phyloP scores from a whole-genome alignment of 2,888 invertebrate species.

The Neoascia interrupta region DNA sequence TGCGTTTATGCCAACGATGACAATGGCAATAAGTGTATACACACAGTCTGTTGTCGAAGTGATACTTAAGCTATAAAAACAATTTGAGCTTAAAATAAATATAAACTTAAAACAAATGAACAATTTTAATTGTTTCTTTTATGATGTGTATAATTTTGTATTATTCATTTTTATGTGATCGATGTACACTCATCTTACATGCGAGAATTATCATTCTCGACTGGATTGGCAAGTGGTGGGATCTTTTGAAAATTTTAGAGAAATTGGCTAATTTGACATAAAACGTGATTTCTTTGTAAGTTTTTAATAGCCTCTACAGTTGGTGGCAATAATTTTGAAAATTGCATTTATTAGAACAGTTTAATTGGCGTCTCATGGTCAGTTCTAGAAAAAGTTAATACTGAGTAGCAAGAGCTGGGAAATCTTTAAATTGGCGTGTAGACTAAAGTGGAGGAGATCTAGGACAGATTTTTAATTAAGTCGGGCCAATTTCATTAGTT shows the following conservation, averaged over 20 bases:
- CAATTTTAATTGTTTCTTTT: conserved; percentile 50
- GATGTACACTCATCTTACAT: conserved; percentile 29
- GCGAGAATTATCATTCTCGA: background rate
- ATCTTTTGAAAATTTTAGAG: background rate
- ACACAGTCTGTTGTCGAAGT: conserved; percentile 23
- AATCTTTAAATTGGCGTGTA: background rate
- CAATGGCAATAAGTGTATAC: background rate
- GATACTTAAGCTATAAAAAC: conserved; percentile 36
- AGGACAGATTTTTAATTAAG: too few relatives aligned
- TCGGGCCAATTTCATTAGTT: too few relatives aligned
- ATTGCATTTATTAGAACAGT: too few relatives aligned
- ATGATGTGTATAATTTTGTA: conserved; percentile 30
- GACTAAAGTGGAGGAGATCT: background rate
- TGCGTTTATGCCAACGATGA: too few relatives aligned
- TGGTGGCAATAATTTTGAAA: conserved; percentile 37
- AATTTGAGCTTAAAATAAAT: conserved; percentile 50
- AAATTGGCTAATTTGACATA: background rate
- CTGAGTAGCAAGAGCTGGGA: background rate
- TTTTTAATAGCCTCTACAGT: conserved; percentile 21
- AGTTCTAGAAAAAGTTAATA: too few relatives aligned
- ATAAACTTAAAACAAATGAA: conserved; percentile 2
- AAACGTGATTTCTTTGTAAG: conserved; percentile 32
- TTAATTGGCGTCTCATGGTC: too few relatives aligned
- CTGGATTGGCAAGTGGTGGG: conserved; percentile 21
- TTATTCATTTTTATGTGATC: conserved; percentile 47